These are phyloP conservation scores for Oncorhynchus mykiss DNA, from an alignment of 2,113 vertebrate genomes.

Conservation along the genomic window DNA sequence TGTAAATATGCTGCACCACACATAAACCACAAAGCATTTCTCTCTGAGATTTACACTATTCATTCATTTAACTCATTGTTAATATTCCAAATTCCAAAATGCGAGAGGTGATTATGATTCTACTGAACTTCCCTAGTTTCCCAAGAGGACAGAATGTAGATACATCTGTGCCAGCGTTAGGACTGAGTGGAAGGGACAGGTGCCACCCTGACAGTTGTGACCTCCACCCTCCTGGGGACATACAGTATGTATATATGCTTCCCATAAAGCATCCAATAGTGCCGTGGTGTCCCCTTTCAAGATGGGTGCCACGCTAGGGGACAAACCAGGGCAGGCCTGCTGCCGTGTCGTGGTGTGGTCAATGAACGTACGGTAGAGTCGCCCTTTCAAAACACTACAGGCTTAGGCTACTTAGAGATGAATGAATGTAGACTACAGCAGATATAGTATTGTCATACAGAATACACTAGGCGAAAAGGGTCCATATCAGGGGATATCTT, in stretches of 20 bases:
- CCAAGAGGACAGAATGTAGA: conserved; percentile 54
- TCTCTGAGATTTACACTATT: background rate
- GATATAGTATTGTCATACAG: background rate
- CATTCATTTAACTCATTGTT: background rate
- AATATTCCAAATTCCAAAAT: background rate
- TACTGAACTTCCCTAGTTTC: conserved; percentile 4
- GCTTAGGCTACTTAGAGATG: background rate
- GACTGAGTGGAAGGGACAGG: conserved; percentile 64
- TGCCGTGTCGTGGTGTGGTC: conserved; percentile 25
- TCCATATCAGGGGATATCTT: too few relatives aligned
- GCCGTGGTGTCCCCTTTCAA: conserved; percentile 70
- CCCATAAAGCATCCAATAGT: conserved; percentile 64
- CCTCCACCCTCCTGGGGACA: conserved; percentile 63
- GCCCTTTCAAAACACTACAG: background rate
- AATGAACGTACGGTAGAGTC: background rate
- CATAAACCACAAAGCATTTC: too few relatives aligned
- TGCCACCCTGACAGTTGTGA: conserved; percentile 59
- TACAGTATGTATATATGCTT: conserved; percentile 49
- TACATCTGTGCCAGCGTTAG: conserved; percentile 61
- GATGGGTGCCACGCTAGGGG: conserved; percentile 42
- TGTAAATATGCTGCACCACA: too few relatives aligned
- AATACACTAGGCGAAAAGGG: too few relatives aligned
- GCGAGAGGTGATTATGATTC: conserved; percentile 5
- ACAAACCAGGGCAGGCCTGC: conserved; percentile 57
- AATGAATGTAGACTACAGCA: background rate